These are phyloP conservation scores for Panopea generosa DNA, from an alignment of 2,888 invertebrate species.

Conservation along the genomic window DNA sequence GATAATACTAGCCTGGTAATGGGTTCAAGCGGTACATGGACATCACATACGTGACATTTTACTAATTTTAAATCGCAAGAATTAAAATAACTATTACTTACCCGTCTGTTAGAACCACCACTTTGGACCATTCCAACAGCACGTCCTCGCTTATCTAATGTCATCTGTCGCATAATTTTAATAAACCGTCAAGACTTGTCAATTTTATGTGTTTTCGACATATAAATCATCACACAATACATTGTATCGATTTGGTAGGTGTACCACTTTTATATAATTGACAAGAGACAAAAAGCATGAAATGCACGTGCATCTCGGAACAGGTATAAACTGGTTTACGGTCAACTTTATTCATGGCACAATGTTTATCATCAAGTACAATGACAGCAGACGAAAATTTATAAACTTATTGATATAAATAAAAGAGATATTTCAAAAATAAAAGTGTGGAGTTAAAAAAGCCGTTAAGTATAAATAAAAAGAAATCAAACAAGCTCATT, in stretches of 20 bases:
- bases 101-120: not conserved
- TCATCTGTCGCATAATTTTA: slow-evolving; percentile 1
- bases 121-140: slow-evolving; percentile 4
- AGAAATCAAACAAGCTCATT: not conserved
- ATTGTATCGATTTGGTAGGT: not conserved
- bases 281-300: not conserved
- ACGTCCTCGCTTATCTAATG: not conserved
- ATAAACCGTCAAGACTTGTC: not conserved
- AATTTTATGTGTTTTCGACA: not conserved
- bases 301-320: slow-evolving; percentile 1
- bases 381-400: not conserved
- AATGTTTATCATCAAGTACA: not conserved
- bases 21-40: slow-evolving; percentile 1
- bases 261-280: not conserved
- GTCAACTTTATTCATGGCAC: slow-evolving; percentile 2
- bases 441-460: slow-evolving; percentile 6
- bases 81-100: slow-evolving; percentile 1
- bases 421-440: slow-evolving; percentile 5
- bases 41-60: not conserved
- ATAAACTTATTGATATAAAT: not conserved
- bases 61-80: slow-evolving; percentile 1
- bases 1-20: not conserved
- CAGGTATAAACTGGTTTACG: slow-evolving; percentile 1
- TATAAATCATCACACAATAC: not conserved
- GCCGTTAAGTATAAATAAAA: not conserved